Base-by-base conservation (phyloP, 2,888 invertebrate genomes). In the Microctonus hyperodae region DNA sequence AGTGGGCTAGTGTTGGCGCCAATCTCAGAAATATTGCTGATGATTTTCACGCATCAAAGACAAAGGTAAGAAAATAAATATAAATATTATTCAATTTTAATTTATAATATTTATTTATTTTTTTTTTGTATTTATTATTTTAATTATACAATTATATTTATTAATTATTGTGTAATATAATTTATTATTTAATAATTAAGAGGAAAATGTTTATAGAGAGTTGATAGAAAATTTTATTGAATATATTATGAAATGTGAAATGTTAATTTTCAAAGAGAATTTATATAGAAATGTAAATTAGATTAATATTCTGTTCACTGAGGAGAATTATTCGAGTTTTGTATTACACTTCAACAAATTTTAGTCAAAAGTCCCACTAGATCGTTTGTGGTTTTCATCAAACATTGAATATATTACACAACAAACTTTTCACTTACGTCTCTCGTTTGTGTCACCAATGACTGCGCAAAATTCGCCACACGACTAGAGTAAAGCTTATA, bases 1-100 rank as follows among this genome's bases (percentile, higher is more conserved):
- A 83, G 59, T 84, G 83, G 83, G 79, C 79, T 59, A 81, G 74
- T 65, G 81, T 83, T 28, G 83, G 83, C 4, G 78, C 83, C 22
- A 83, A 82, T 68, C 78, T 84, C 61, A 78, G 83, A 73, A 83
- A 81, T 74, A 83, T 84, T 69, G 83, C 83, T 65, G 84, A 84
- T 60, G 83, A 84, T 67, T 83, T 83, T 67, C 83, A 83, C 65
- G 83, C 82, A 22, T 79, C 81, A 60, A 82, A 81, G 71, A 81
- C 80, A 66, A 84, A 83, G 83, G 83, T 83, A 72, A 76, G 71
- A 56, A 0, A 31, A 31, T 48, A 16, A 23, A n/a, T n/a, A n/a
- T n/a, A n/a, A n/a, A n/a, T n/a, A n/a, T n/a, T n/a, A n/a, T n/a
- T n/a, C n/a, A n/a, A n/a, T n/a, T n/a, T n/a, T n/a, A n/a, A n/a